Percentiles rank a stretch among this genome's conserved stretches.
Conservation (phyloP, 2,888 invertebrate genomes). For the Dryocosmus kuriphilus region DNA sequence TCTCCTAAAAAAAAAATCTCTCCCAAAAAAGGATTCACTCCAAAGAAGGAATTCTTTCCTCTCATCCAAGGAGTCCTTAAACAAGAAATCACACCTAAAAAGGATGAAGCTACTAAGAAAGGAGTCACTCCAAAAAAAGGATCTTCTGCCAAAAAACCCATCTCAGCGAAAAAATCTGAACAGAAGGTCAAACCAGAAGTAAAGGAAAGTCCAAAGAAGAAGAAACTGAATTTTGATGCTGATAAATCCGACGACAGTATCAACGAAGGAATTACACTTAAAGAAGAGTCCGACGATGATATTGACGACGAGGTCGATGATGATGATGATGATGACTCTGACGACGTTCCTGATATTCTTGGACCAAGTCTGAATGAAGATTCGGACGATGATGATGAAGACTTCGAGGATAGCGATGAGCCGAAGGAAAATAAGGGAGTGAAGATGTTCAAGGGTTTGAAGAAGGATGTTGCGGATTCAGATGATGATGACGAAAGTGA, state of each 20-base stretch:
- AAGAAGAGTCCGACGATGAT: conserved; percentile 53
- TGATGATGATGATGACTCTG: conserved; percentile 59
- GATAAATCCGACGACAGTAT: conserved; percentile 64
- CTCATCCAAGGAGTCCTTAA: neutral
- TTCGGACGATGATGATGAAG: conserved; percentile 57
- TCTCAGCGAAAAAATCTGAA: neutral
- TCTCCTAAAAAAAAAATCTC: neutral
- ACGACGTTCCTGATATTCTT: conserved; percentile 62
- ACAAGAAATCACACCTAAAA: neutral
- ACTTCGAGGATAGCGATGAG: conserved; percentile 49
- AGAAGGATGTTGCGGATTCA: conserved; percentile 51
- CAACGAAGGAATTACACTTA: conserved; percentile 57
- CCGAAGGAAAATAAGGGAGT: conserved; percentile 54
- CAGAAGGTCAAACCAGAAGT: neutral
- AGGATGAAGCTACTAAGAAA: neutral
- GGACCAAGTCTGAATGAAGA: conserved; percentile 57
- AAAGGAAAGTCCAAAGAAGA: conserved; percentile 12
- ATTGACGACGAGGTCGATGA: conserved; percentile 58
- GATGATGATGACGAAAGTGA: conserved; percentile 55
- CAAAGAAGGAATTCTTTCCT: neutral
- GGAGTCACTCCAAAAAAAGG: neutral
- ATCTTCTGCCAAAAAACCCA: neutral
- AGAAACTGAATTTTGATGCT: neutral
- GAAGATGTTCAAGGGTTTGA: conserved; percentile 66
- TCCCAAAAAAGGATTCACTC: neutral